A percentile compares a stretch with the other conserved stretches of the same genome.
Conservation (phyloP, 1,140 invertebrate genomes). For the Leptinotarsa lineolata region DNA sequence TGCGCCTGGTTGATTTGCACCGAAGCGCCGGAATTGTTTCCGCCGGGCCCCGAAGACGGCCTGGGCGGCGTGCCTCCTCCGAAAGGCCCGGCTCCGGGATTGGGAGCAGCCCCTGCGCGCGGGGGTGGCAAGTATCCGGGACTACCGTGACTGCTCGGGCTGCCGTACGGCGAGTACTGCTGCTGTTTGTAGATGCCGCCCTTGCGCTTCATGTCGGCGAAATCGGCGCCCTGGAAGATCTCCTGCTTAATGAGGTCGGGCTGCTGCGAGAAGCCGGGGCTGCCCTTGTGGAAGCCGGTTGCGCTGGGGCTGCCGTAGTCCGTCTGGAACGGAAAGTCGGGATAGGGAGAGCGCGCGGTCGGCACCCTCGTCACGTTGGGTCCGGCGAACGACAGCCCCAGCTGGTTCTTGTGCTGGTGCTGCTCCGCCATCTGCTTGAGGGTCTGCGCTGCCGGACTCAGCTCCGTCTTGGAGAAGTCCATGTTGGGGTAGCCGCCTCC, state of each 20-base stretch:
- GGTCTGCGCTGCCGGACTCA: constrained; percentile 89
- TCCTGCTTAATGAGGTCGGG: constrained; percentile 57
- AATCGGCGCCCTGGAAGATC: constrained; percentile 56
- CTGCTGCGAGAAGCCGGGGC: constrained; percentile 55
- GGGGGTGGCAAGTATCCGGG: constrained; percentile 64
- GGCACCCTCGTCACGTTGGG: constrained; percentile 50
- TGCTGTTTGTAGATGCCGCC: constrained; percentile 59
- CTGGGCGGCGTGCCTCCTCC: constrained; percentile 65
- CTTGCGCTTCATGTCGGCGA: constrained; percentile 60
- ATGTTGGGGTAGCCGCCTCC: constrained; percentile 55
- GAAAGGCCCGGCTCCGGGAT: constrained; percentile 59
- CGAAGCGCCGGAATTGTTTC: constrained; percentile 57
- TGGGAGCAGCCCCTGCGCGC: constrained; percentile 52
- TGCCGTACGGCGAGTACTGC: constrained; percentile 72
- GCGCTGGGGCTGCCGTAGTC: constrained; percentile 61
- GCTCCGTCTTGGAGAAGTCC: constrained; percentile 67
- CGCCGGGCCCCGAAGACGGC: constrained; percentile 64
- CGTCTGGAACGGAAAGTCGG: constrained; percentile 59
- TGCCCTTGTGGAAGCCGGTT: constrained; percentile 58
- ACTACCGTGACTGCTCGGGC: constrained; percentile 65
- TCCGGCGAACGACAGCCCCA: constrained; percentile 57
- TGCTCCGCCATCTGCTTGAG: constrained; percentile 96
- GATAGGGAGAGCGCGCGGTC: constrained; percentile 59
- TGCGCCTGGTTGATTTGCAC: constrained; percentile 85
- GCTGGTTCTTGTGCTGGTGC: constrained; percentile 84